phyloP scores from a whole-genome alignment of 2,797 vertebrate species.

The Philypnodon macrostomus region DNA sequence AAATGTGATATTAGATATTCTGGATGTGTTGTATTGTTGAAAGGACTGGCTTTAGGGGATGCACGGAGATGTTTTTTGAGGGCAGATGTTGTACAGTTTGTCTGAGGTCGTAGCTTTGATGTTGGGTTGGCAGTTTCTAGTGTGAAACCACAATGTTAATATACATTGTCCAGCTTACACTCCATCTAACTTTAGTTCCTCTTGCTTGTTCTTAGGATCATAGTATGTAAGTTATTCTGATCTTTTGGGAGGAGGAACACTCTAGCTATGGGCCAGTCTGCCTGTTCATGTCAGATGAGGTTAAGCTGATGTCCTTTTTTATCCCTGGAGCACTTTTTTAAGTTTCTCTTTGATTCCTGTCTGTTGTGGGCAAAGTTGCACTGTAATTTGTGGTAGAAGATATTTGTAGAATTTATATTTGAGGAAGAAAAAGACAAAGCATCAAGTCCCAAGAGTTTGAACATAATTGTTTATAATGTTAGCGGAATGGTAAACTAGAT shows the following conservation, averaged over 20 bases:
- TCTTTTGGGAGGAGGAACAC: conserved; percentile 11
- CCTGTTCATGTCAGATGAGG: conserved; percentile 25
- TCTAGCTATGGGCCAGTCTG: conserved; percentile 16
- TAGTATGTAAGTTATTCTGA: conserved; percentile 2
- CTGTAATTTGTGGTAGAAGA: conserved; percentile 35
- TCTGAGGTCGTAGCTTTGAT: not conserved
- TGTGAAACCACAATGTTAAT: not conserved
- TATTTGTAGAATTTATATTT: conserved; percentile 24
- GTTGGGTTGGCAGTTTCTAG: not conserved
- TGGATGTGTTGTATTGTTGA: conserved; percentile 65
- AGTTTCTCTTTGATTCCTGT: conserved; percentile 22
- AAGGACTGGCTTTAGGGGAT: conserved; percentile 44
- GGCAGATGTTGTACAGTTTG: not conserved
- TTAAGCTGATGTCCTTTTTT: conserved; percentile 9
- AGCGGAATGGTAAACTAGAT: conserved; percentile 15
- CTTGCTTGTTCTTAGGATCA: not conserved
- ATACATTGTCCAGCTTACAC: not conserved
- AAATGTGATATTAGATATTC: conserved; percentile 26
- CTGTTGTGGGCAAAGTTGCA: conserved; percentile 29
- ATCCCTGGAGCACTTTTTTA: conserved; percentile 51
- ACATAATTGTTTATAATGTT: conserved; percentile 15
- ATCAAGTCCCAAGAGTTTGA: not conserved
- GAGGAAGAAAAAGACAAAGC: conserved; percentile 16
- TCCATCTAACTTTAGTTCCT: conserved; percentile 16
- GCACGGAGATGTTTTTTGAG: conserved; percentile 4